Conservation (phyloP, 2,888 invertebrate species). For the Leucoma salicis region DNA sequence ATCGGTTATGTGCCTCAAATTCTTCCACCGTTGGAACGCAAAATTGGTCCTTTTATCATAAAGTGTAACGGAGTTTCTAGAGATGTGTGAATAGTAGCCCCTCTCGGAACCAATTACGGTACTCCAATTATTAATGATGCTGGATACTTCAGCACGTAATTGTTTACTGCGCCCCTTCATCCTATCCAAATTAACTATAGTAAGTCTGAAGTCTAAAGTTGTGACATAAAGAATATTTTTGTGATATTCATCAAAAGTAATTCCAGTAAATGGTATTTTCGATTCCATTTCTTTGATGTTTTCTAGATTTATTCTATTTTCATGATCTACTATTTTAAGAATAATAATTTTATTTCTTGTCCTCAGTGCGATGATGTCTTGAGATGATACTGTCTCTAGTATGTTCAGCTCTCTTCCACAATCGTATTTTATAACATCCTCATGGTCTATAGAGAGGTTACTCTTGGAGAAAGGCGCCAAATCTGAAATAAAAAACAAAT, state of each 20-base stretch:
- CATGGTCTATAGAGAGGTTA: constrained; percentile 37
- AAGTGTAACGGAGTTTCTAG: constrained; percentile 49
- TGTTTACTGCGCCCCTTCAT: constrained; percentile 54
- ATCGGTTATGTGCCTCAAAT: constrained; percentile 48
- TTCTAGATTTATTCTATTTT: constrained; percentile 43
- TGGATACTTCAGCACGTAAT: constrained; percentile 41
- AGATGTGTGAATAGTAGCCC: constrained; percentile 54
- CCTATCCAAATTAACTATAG: constrained; percentile 65
- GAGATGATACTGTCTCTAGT: constrained; percentile 60
- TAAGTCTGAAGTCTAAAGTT: constrained; percentile 52
- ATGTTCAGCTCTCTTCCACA: constrained; percentile 54
- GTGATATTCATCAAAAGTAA: constrained; percentile 64
- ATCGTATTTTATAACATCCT: constrained; percentile 43
- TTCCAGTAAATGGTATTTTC: constrained; percentile 59
- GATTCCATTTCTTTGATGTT: constrained; percentile 56
- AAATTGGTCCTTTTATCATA: constrained; percentile 67
- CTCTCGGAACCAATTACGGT: constrained; percentile 59
- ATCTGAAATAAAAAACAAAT: constrained; percentile 42
- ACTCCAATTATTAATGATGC: constrained; percentile 64
- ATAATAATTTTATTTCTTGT: constrained; percentile 60
- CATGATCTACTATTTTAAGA: constrained; percentile 45
- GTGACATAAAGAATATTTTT: constrained; percentile 65
- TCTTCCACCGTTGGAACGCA: constrained; percentile 46
- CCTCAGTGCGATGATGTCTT: constrained; percentile 59
- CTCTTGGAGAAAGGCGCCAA: constrained; percentile 52